Evolutionary conservation across 2,797 vertebrate genomes (phyloP), one percentile per base, ranked within the genome.

Genomic region (Gobio occitaniae): DNA sequence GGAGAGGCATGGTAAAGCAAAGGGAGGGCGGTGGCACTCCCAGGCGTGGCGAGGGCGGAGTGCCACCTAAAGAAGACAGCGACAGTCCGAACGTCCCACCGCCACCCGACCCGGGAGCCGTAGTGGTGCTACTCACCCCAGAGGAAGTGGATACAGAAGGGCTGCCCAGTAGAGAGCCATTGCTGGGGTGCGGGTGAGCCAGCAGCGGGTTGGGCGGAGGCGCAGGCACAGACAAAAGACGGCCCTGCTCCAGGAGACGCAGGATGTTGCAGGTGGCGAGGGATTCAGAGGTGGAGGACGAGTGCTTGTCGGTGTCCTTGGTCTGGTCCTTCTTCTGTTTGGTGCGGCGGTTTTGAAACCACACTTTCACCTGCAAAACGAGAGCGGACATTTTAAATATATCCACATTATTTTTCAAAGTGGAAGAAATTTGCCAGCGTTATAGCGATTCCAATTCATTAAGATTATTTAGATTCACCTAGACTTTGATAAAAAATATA

Each of bases 321-420:
- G 96, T 98, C 92, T 97, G 98, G 94, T 99, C 97, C 90, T 99
- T 99, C 94, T 99, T 99, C 95, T 98, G 97, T 88, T 99, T 99
- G 89, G 98, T 99, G 86, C 98, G 96, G 4, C 98, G 96, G 91
- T 99, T 99, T 92, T 99, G 98, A 93, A 99, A 99, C 98, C 98
- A 99, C 77, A 99, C 97, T 89, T 99, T 99, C 56, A 99, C 98
- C 98, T 99, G 94, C 1, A 72, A 44, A 78, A 80, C 15, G 25
- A 63, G 25, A 83, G 47, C 2, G 1, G 76, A 78, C 29, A 7
- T 65, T 65, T 65, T 32, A 0, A 32, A 65, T 65, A 32, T 16
- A 65, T 32, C 2, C 63, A 32, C 13, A 65, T 29, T 8, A 6
- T 7, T 65, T 32, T 32, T 65, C 1, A 29, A 29, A 32, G 25